Conservation (phyloP, 2,113 vertebrate species). For the Mormyrus iriodes region DNA sequence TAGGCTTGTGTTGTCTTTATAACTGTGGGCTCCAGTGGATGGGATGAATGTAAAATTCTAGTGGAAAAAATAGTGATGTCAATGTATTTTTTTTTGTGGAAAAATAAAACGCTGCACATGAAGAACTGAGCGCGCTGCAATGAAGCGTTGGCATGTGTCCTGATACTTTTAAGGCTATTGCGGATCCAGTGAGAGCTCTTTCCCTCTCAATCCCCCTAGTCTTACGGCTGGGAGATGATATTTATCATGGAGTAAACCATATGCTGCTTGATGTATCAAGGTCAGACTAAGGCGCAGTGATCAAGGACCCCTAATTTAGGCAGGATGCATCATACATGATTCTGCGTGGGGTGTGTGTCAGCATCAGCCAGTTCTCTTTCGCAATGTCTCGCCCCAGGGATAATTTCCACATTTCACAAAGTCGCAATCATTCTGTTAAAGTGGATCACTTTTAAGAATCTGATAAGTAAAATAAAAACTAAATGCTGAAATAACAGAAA, state of each 20-base stretch:
- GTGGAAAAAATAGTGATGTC: neutral
- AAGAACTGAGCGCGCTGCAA: neutral
- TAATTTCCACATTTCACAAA: neutral
- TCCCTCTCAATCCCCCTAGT: neutral
- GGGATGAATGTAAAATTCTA: neutral
- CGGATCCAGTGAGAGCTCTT: neutral
- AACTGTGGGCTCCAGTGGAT: neutral
- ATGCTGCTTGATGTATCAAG: neutral
- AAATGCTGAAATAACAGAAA: neutral
- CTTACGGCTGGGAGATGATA: neutral
- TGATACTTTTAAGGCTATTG: neutral
- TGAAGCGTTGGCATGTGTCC: neutral
- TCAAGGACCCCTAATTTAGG: neutral
- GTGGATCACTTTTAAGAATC: neutral
- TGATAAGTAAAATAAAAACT: neutral
- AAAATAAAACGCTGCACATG: neutral
- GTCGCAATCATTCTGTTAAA: neutral
- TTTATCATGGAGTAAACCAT: neutral
- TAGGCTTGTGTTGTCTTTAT: neutral
- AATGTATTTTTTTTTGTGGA: neutral
- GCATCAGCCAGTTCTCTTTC: neutral
- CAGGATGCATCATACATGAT: neutral
- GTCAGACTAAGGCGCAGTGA: neutral
- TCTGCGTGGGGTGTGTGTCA: neutral
- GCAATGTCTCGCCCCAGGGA: neutral